Percentiles rank a stretch among this genome's conserved stretches.
Evolutionary conservation across 2,797 vertebrate genomes (phyloP).

Genomic region (Hydrocynus forskahlii): DNA sequence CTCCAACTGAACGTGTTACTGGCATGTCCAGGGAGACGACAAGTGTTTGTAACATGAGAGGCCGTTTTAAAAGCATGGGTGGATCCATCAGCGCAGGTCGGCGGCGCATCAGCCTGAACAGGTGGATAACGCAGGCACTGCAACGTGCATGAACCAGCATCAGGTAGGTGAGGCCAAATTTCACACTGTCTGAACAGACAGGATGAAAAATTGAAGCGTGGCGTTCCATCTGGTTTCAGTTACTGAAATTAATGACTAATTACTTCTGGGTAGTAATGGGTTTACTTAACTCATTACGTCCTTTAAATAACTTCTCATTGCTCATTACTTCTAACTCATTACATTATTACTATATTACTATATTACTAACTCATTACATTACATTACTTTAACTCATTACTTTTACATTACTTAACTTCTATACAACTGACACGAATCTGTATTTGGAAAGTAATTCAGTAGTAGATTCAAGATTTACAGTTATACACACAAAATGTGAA

Average conservation of each 20-base stretch:
- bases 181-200: slow-evolving; percentile 29
- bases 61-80: slow-evolving; percentile 67
- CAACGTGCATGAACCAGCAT: slow-evolving; percentile 33
- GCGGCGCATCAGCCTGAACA: slow-evolving; percentile 48
- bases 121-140: slow-evolving; percentile 46
- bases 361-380: too few relatives aligned
- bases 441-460: too few relatives aligned
- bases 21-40: slow-evolving; percentile 49
- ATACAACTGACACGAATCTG: too few relatives aligned
- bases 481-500: too few relatives aligned
- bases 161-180: slow-evolving; percentile 39
- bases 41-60: slow-evolving; percentile 75
- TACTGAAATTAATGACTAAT: not conserved
- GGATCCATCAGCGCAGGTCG: slow-evolving; percentile 66
- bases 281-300: too few relatives aligned
- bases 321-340: too few relatives aligned
- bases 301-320: too few relatives aligned
- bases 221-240: slow-evolving; percentile 35
- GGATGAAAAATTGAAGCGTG: slow-evolving; percentile 25
- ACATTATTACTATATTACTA: too few relatives aligned
- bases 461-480: too few relatives aligned
- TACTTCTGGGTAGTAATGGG: too few relatives aligned
- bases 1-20: slow-evolving; percentile 40
- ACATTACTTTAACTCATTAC: too few relatives aligned
- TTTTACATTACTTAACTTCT: too few relatives aligned